Evolutionary conservation across 2,113 vertebrate genomes (phyloP).

Genomic region (Heteronetta atricapilla): DNA sequence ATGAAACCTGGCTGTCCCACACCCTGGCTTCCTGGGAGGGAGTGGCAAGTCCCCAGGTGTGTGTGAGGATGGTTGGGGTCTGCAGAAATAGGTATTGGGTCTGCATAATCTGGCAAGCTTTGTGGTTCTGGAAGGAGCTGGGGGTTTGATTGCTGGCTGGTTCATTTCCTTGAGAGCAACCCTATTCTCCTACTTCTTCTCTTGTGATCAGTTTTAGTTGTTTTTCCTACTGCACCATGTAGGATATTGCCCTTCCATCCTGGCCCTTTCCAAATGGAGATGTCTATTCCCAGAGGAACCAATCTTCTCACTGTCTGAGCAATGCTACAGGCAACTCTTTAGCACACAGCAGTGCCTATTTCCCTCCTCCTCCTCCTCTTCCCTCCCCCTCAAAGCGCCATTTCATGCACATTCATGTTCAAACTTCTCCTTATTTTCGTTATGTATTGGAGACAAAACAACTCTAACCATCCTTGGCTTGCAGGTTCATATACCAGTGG

Average conservation of each 20-base stretch:
- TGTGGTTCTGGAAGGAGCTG: not conserved
- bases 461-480: not conserved
- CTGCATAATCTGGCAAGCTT: not conserved
- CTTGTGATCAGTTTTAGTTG: not conserved
- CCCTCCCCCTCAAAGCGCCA: not conserved
- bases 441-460: not conserved
- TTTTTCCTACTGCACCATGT: rapidly evolving
- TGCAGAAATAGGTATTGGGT: not conserved
- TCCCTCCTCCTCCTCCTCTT: not conserved
- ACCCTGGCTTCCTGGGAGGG: not conserved
- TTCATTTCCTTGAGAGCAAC: not conserved
- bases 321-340: not conserved
- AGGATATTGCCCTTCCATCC: not conserved
- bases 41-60: not conserved
- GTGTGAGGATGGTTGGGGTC: rapidly evolving
- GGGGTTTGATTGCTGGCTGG: not conserved
- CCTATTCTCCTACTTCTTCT: not conserved
- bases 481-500: not conserved
- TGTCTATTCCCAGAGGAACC: not conserved
- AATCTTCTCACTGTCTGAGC: not conserved
- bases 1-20: not conserved
- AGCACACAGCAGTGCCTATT: not conserved
- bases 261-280: not conserved
- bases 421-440: not conserved
- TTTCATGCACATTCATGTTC: rapidly evolving